phyloP scores from a whole-genome alignment of 2,888 invertebrate species.

The Tenthredo scrophulariae region DNA sequence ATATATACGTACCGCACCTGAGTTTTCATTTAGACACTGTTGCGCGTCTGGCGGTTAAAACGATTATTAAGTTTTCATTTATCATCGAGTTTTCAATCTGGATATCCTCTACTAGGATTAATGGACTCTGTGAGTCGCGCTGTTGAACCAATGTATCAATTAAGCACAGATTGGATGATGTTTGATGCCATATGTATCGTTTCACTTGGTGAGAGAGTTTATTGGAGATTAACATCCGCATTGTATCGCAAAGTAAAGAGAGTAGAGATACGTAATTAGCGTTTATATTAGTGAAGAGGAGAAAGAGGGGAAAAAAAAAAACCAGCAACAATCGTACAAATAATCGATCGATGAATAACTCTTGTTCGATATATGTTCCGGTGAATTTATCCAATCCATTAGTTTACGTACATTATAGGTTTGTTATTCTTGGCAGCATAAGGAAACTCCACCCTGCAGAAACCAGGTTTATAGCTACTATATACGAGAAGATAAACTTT shows the following conservation, averaged over 20 bases:
- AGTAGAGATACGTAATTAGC: background rate
- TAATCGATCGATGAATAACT: background rate
- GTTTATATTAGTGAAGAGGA: background rate
- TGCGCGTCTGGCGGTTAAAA: background rate
- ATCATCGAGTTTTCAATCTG: background rate
- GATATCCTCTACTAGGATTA: background rate
- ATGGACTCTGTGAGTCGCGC: background rate
- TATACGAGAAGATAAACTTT: slow-evolving; percentile 36
- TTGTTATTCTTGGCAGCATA: slow-evolving; percentile 43
- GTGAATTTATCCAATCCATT: slow-evolving; percentile 29
- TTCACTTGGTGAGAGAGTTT: background rate
- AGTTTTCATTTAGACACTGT: slow-evolving; percentile 14
- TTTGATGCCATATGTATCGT: background rate
- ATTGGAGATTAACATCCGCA: background rate
- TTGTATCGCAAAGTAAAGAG: background rate
- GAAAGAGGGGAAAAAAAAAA: background rate
- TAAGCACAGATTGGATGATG: background rate
- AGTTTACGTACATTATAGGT: slow-evolving; percentile 30
- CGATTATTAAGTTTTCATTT: background rate
- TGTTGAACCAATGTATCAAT: background rate
- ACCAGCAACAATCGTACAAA: background rate
- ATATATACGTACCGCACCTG: slow-evolving; percentile 1
- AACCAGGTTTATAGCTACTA: slow-evolving; percentile 7
- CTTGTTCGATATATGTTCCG: background rate
- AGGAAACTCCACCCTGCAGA: background rate